A percentile compares a stretch with the other conserved stretches of the same genome.
Conservation (phyloP, 2,888 invertebrate species). For the Ferdinandea cuprea region DNA sequence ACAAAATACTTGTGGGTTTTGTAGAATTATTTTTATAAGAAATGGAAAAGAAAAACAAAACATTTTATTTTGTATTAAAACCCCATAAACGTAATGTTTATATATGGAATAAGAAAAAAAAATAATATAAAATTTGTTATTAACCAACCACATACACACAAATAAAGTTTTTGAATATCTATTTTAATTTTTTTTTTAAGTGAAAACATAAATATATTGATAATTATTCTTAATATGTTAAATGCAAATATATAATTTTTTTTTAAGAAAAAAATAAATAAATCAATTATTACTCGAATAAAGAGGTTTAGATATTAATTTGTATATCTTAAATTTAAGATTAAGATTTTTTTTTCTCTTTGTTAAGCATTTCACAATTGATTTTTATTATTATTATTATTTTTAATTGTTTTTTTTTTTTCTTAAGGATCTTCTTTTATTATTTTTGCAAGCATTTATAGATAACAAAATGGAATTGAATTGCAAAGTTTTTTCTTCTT, state of each 20-base stretch:
- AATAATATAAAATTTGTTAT: constrained; percentile 20
- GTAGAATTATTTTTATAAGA: constrained; percentile 41
- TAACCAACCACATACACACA: constrained; percentile 26
- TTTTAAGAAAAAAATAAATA: constrained; percentile 24
- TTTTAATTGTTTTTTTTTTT: constrained; percentile 7
- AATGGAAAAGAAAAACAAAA: not conserved
- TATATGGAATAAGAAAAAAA: constrained; percentile 20
- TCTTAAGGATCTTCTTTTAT: constrained; percentile 5
- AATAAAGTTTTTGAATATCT: constrained; percentile 33
- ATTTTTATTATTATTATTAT: no score
- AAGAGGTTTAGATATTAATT: constrained; percentile 29
- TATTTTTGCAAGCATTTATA: constrained; percentile 53
- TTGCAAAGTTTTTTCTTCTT: constrained; percentile 8
- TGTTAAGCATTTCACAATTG: constrained; percentile 54
- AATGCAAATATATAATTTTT: constrained; percentile 38
- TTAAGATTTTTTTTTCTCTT: constrained; percentile 42
- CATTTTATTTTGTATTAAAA: constrained; percentile 32
- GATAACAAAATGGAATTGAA: constrained; percentile 44
- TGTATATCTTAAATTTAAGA: constrained; percentile 56
- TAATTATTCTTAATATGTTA: constrained; percentile 53
- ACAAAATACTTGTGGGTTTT: constrained; percentile 24
- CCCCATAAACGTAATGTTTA: constrained; percentile 9
- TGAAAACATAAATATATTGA: constrained; percentile 2
- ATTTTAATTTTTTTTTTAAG: constrained; percentile 22
- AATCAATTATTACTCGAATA: constrained; percentile 51